A percentile compares a stretch with the other conserved stretches of the same genome.
Evolutionary conservation across 1,140 invertebrate genomes (phyloP).

Genomic region (Procambarus virginalis): DNA sequence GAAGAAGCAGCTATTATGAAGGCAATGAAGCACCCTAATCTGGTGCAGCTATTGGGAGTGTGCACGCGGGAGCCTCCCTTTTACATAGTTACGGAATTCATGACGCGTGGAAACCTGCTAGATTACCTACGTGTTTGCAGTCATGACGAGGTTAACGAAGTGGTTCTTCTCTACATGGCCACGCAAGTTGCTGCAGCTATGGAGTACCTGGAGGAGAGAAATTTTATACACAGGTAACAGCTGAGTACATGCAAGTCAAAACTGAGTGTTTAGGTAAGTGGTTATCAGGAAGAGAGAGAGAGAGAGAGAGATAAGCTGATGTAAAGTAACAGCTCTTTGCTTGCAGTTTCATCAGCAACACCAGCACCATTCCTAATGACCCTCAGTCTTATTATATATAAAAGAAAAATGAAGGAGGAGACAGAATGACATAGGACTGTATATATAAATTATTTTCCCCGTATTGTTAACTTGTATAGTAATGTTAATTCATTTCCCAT

Average conservation of each 20-base stretch:
- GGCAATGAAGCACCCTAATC: slow-evolving; percentile 99
- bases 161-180: slow-evolving; percentile 98
- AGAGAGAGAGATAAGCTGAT: no score
- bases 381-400: no score
- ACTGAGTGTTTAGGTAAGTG: no score
- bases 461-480: no score
- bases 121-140: slow-evolving; percentile 95
- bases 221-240: slow-evolving; percentile 93
- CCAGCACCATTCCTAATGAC: no score
- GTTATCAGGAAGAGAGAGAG: no score
- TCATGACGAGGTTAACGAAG: slow-evolving; percentile 92
- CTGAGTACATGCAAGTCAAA: not conserved
- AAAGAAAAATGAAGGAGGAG: no score
- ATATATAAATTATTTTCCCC: no score
- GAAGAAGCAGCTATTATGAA: slow-evolving; percentile 99
- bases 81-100: slow-evolving; percentile 99
- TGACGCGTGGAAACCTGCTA: slow-evolving; percentile 97
- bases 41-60: slow-evolving; percentile 93
- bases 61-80: slow-evolving; percentile 98
- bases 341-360: no score
- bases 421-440: no score
- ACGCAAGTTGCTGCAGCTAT: slow-evolving; percentile 99
- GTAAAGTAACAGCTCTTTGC: no score
- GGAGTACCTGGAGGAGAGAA: slow-evolving; percentile 97
- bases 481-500: no score